Percentiles rank a stretch among this genome's conserved stretches.
Evolutionary conservation across 2,113 vertebrate species (phyloP).

Genomic region (Nesoenas mayeri): DNA sequence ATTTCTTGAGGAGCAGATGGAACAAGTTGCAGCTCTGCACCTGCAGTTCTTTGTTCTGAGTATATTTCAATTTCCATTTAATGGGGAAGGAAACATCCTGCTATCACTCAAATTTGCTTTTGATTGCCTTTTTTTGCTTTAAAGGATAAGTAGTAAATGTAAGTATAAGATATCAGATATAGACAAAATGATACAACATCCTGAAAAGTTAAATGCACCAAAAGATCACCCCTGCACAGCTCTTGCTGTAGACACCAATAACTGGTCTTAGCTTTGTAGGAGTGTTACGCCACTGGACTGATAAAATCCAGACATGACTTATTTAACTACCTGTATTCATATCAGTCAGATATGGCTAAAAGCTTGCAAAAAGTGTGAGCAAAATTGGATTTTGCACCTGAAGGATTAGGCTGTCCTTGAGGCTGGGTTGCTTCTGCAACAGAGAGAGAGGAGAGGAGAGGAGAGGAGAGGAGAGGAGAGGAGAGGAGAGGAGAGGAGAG

Average conservation of each 20-base stretch:
- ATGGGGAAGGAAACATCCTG: background rate
- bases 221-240: background rate
- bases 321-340: background rate
- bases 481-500: no score
- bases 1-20: background rate
- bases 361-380: background rate
- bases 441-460: background rate
- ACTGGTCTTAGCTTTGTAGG: background rate
- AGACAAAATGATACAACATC: background rate
- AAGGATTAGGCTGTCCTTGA: background rate
- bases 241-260: no score
- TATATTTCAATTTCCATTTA: background rate
- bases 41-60: background rate
- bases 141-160: background rate
- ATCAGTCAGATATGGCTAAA: background rate
- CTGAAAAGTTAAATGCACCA: background rate
- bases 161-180: background rate
- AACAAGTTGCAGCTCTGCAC: background rate
- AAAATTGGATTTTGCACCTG: background rate
- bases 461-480: no score
- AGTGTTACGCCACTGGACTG: background rate
- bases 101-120: background rate
- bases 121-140: background rate
- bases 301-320: background rate
- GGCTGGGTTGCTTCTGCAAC: background rate